Conservation (phyloP, 2,113 vertebrate species). For the Hucho hucho region DNA sequence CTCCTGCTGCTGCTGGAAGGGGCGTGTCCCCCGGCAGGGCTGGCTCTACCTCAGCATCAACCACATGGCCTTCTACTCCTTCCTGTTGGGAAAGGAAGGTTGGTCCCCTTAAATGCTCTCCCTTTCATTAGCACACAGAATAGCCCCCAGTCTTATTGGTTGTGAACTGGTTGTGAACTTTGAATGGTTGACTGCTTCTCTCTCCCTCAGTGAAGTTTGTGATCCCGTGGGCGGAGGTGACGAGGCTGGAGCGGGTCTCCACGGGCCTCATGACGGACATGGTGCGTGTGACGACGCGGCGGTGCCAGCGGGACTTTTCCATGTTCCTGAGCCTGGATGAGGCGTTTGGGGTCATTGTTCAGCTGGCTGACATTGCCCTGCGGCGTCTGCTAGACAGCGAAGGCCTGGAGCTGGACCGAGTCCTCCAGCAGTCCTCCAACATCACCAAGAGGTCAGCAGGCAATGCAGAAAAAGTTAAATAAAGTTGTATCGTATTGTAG, state of each 20-base stretch:
- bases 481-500: too few species aligned
- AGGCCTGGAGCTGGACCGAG: conserved; percentile 85
- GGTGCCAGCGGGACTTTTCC: conserved; percentile 90
- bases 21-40: conserved; percentile 93
- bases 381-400: conserved; percentile 92
- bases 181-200: not conserved
- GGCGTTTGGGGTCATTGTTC: conserved; percentile 86
- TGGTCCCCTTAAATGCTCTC: conserved; percentile 16
- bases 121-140: too few species aligned
- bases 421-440: conserved; percentile 84
- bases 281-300: conserved; percentile 81
- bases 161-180: not conserved
- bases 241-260: conserved; percentile 87
- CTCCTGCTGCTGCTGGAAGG: conserved; percentile 98
- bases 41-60: conserved; percentile 96
- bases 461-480: not conserved
- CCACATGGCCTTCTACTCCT: conserved; percentile 97
- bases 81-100: conserved; percentile 97
- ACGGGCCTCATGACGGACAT: conserved; percentile 86
- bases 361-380: conserved; percentile 90
- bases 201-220: conserved; percentile 84
- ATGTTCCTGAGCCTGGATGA: conserved; percentile 90
- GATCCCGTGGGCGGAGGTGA: conserved; percentile 93
- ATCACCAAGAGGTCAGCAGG: conserved; percentile 86
- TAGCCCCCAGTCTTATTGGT: not conserved